Conservation (phyloP, 2,797 vertebrate species). For the Acanthurus leucopareius region DNA sequence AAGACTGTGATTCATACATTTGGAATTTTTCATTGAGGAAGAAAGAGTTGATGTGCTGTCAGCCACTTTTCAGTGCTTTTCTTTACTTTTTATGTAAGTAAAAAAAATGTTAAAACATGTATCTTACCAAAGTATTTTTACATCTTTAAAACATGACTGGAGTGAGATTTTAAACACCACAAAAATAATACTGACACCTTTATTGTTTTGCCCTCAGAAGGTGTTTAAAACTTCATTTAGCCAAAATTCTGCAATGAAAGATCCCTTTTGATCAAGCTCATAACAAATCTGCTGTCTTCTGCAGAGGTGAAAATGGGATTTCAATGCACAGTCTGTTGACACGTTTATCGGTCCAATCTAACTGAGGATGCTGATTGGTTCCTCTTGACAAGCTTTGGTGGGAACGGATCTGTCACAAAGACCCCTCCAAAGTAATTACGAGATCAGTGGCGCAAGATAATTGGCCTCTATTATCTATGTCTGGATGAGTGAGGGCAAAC, state of each 20-base stretch:
- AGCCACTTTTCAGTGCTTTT: too few species aligned
- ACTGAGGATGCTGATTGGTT: slow-evolving; percentile 20
- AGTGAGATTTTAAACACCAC: too few species aligned
- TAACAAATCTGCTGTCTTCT: too few species aligned
- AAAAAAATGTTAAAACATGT: too few species aligned
- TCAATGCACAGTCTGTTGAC: neutral
- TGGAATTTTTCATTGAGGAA: too few species aligned
- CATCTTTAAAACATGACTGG: too few species aligned
- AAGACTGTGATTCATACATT: too few species aligned
- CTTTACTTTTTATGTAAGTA: too few species aligned
- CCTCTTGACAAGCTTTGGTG: slow-evolving; percentile 35
- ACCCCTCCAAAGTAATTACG: slow-evolving; percentile 52
- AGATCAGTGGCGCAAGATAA: slow-evolving; percentile 69
- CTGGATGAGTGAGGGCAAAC: slow-evolving; percentile 70
- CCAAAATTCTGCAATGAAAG: too few species aligned
- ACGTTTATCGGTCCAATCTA: slow-evolving; percentile 4
- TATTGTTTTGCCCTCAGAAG: neutral
- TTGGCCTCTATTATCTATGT: slow-evolving; percentile 70
- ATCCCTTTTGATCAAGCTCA: too few species aligned
- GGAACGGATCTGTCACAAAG: slow-evolving; percentile 32
- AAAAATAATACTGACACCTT: neutral
- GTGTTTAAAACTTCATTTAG: slow-evolving; percentile 1
- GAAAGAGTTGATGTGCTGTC: too few species aligned
- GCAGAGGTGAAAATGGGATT: neutral
- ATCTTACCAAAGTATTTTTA: too few species aligned